Evolutionary conservation across 2,797 vertebrate genomes (phyloP).

Genomic region (Muscicapa comitata): DNA sequence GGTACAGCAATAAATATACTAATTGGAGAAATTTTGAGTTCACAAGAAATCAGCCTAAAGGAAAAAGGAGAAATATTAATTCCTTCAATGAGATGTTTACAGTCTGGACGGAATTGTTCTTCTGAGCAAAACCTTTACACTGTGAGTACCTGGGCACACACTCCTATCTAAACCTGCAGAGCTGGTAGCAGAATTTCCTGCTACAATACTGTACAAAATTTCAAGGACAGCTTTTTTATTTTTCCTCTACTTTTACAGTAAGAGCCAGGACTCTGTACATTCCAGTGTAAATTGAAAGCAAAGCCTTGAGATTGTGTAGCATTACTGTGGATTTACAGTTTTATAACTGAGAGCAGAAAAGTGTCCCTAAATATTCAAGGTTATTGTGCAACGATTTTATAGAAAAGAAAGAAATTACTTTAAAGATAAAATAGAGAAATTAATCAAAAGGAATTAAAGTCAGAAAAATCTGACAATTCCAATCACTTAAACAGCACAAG

Average conservation of each 20-base stretch:
- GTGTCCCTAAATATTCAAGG: slow-evolving; percentile 48
- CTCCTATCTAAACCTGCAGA: neutral
- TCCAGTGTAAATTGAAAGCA: slow-evolving; percentile 51
- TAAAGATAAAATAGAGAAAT: slow-evolving; percentile 38
- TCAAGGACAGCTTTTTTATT: slow-evolving; percentile 49
- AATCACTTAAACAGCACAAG: slow-evolving; percentile 33
- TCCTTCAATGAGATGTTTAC: neutral
- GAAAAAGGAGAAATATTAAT: neutral
- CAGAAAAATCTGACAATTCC: slow-evolving; percentile 30
- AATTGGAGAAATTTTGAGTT: neutral
- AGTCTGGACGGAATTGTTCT: neutral
- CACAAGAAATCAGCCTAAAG: neutral
- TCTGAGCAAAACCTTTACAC: neutral
- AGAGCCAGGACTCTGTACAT: neutral
- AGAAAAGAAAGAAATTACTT: slow-evolving; percentile 24
- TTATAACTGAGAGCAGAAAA: slow-evolving; percentile 44
- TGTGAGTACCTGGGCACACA: neutral
- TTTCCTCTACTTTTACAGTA: slow-evolving; percentile 18
- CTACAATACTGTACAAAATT: slow-evolving; percentile 9
- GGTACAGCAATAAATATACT: neutral
- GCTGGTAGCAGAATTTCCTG: slow-evolving; percentile 26
- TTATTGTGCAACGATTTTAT: neutral
- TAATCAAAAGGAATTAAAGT: slow-evolving; percentile 58
- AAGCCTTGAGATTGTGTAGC: slow-evolving; percentile 45
- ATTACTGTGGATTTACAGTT: slow-evolving; percentile 58